These are phyloP conservation scores for Phylloscopus whistleri DNA, from an alignment of 2,113 vertebrate species.

Conservation along the genomic window DNA sequence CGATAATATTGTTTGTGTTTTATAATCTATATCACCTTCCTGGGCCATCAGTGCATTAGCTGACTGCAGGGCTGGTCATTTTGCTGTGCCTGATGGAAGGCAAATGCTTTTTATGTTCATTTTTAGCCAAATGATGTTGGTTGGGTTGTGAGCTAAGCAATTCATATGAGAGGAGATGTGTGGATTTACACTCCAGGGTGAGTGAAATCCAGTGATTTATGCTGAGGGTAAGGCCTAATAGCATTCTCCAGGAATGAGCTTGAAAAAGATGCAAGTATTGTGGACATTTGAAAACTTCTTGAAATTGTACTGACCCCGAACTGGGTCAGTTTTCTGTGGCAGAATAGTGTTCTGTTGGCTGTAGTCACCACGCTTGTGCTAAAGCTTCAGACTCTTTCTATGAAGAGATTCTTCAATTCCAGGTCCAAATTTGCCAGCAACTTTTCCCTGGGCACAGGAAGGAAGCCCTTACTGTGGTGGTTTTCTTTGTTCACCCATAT, in stretches of 20 bases:
- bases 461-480: not conserved
- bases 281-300: not conserved
- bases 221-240: rapidly evolving
- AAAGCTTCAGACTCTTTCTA: not conserved
- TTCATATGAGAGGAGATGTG: not conserved
- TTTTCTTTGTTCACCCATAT: not conserved
- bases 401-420: not conserved
- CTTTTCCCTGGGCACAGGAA: not conserved
- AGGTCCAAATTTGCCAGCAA: not conserved
- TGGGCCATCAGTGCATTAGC: not conserved
- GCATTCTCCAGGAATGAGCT: not conserved
- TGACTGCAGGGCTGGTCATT: not conserved
- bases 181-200: not conserved
- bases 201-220: not conserved
- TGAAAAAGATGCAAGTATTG: not conserved
- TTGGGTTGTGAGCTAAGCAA: not conserved
- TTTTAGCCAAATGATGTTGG: not conserved
- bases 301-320: not conserved
- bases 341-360: not conserved
- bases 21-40: rapidly evolving
- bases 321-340: not conserved
- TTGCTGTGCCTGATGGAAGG: not conserved
- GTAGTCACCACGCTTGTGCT: not conserved
- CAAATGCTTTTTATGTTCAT: not conserved
- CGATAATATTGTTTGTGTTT: not conserved